A percentile compares a stretch with the other conserved stretches of the same genome.
Evolutionary conservation across 30 jellyfish, hydroid and myxozoan genomes (phyloP).

Genomic region (Turritopsis dohrnii): DNA sequence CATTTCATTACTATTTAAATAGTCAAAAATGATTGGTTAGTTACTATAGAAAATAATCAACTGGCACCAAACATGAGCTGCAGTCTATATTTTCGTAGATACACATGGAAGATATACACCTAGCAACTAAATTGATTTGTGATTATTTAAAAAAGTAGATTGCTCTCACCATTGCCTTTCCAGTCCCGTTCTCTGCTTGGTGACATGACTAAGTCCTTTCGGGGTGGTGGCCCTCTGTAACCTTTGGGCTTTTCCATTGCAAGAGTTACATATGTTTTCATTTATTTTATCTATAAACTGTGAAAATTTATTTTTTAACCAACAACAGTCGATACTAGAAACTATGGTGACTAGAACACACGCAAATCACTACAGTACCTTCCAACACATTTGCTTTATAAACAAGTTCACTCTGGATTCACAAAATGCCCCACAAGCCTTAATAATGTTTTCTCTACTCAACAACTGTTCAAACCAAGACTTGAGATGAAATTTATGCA

Average conservation of each 20-base stretch:
- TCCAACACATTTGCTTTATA: too few species aligned
- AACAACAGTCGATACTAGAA: too few species aligned
- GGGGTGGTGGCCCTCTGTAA: slow-evolving; percentile 41
- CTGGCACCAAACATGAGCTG: not conserved
- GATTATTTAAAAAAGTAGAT: not conserved
- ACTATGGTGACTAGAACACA: too few species aligned
- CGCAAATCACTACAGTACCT: too few species aligned
- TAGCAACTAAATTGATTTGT: not conserved
- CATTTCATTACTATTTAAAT: not conserved
- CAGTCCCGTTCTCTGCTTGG: slow-evolving; percentile 32
- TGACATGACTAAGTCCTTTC: slow-evolving; percentile 28
- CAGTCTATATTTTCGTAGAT: not conserved
- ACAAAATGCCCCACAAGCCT: too few species aligned
- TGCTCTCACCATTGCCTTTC: slow-evolving; percentile 35
- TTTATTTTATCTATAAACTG: slow-evolving; percentile 13
- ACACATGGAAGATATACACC: not conserved
- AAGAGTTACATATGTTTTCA: not conserved
- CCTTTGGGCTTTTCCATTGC: slow-evolving; percentile 20
- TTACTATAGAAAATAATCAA: not conserved
- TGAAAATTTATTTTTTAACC: not conserved
- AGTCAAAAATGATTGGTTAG: not conserved
- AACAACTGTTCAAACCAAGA: too few species aligned
- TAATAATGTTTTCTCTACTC: too few species aligned
- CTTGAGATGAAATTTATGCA: too few species aligned
- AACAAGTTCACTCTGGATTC: too few species aligned